These are phyloP conservation scores for Poecilia velifera DNA, from an alignment of 2,797 vertebrate species.

Conservation along the genomic window DNA sequence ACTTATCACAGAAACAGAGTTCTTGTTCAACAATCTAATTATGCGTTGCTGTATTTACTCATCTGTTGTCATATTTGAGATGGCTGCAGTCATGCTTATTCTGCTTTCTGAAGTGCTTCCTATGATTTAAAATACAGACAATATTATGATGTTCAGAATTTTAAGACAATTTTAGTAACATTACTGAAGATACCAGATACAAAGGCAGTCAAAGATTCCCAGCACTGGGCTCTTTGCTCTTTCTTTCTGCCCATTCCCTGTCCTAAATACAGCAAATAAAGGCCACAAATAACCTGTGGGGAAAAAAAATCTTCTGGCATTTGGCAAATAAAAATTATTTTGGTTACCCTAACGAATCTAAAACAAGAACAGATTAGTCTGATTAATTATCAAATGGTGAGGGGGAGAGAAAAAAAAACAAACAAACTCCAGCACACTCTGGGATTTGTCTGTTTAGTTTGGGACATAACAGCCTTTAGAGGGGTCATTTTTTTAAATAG, in stretches of 20 bases:
- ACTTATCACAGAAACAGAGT: conserved; percentile 1
- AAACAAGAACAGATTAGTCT: neutral
- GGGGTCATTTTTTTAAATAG: conserved; percentile 37
- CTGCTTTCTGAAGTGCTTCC: neutral
- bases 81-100: neutral
- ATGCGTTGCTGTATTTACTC: neutral
- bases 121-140: neutral
- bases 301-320: neutral
- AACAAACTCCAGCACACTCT: neutral
- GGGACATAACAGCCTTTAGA: conserved; percentile 26
- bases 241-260: neutral
- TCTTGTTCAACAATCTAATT: neutral
- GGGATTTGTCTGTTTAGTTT: neutral
- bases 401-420: neutral
- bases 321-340: neutral
- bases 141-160: neutral
- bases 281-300: neutral
- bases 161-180: neutral
- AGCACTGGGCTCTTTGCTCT: neutral
- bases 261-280: neutral
- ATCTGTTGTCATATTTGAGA: neutral
- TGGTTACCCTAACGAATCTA: neutral
- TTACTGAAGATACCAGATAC: neutral
- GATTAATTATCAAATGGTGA: neutral
- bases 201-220: neutral